A percentile compares a stretch with the other conserved stretches of the same genome.
Conservation (phyloP, 2,113 vertebrate species). For the Phalacrocorax brasilianus region DNA sequence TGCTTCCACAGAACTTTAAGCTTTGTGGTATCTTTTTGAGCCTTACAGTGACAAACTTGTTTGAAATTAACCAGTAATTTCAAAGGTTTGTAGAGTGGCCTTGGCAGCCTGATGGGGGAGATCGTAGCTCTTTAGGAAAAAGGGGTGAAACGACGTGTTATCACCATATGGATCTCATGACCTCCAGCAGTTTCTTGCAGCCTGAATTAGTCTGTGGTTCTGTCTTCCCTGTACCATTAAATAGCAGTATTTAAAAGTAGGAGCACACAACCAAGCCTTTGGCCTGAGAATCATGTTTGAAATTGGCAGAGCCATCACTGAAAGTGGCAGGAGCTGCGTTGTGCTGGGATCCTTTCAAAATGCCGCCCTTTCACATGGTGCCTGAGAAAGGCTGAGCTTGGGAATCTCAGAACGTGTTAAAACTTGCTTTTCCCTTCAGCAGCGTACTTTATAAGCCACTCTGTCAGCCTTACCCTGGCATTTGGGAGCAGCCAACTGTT, state of each 20-base stretch:
- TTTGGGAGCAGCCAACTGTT: background rate
- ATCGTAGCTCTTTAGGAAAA: background rate
- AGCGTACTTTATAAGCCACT: background rate
- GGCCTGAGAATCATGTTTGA: background rate
- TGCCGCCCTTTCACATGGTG: background rate
- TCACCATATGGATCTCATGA: accelerated
- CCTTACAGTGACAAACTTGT: background rate
- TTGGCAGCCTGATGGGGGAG: background rate
- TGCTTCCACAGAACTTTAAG: background rate
- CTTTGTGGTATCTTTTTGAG: background rate
- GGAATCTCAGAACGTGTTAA: background rate
- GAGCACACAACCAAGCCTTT: background rate
- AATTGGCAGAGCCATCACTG: background rate
- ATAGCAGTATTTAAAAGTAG: background rate
- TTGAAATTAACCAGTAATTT: background rate
- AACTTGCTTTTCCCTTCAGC: background rate
- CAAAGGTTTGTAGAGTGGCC: background rate
- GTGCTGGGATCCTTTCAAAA: background rate
- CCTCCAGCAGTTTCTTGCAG: background rate
- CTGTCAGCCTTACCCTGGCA: background rate
- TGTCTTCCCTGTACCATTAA: background rate
- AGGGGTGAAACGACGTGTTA: accelerated
- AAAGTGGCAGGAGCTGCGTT: background rate
- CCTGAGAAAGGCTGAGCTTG: background rate
- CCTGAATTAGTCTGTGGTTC: background rate